Evolutionary conservation across 2,888 invertebrate species (phyloP).

Genomic region (Leptopilina myrica): DNA sequence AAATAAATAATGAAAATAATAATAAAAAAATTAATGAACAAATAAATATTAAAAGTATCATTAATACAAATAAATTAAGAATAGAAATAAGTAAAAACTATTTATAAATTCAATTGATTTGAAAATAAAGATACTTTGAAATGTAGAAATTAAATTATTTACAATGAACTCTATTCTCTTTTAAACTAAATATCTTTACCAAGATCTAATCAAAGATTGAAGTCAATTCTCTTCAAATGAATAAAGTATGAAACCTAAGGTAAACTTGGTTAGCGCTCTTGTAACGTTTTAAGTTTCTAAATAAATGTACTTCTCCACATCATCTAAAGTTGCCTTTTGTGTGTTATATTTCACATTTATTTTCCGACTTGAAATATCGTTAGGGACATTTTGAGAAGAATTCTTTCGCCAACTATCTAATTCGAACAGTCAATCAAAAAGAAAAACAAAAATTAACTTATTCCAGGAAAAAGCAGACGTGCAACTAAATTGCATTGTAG

Average conservation of each 20-base stretch:
- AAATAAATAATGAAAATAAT: too few species aligned
- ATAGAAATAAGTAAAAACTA: too few species aligned
- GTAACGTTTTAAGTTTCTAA: slow-evolving; percentile 8
- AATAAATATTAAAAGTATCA: too few species aligned
- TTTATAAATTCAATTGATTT: too few species aligned
- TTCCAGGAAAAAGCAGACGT: too few species aligned
- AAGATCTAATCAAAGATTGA: background rate
- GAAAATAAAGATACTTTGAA: too few species aligned
- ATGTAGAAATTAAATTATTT: too few species aligned
- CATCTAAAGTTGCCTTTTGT: background rate
- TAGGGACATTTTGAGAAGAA: background rate
- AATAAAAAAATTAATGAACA: too few species aligned
- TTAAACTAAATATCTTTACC: background rate
- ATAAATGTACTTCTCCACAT: background rate
- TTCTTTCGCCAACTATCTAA: background rate
- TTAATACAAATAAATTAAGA: too few species aligned
- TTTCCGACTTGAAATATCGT: background rate
- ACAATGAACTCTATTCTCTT: background rate
- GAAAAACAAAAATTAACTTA: too few species aligned
- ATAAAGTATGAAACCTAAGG: slow-evolving; percentile 27
- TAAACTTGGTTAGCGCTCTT: slow-evolving; percentile 2
- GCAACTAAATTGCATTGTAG: too few species aligned
- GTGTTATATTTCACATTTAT: background rate
- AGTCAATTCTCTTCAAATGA: slow-evolving; percentile 24
- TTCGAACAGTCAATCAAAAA: background rate